Base-by-base conservation (phyloP, 2,113 vertebrate species). In the Phalacrocorax carbo region DNA sequence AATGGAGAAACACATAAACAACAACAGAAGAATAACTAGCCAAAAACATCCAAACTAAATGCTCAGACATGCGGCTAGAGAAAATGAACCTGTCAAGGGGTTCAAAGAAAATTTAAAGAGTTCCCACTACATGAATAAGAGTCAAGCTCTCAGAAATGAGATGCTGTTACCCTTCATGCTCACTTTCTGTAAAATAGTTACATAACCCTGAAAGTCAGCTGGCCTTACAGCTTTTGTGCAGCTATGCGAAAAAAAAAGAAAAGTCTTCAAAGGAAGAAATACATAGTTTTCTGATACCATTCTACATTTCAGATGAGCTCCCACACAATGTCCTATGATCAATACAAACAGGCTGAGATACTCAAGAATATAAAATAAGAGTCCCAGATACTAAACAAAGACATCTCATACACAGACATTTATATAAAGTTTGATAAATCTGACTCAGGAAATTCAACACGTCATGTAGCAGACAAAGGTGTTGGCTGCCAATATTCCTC, bases 11-110 rank as follows among this genome's bases (percentile, higher is more conserved):
- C 6, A n/a, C 4, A 61, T 23, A 29, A 81, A 65, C 15, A 58
- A 72, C 11, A 80, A 49, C 42, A 58, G 40, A 81, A 86, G 32
- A 84, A 20, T 36, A 88, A 32, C 18, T 38, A 15, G 23, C 27
- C 25, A 60, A 88, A 75, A 68, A 0, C 16, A 66, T 52, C 5
- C 32, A 73, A 77, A 46, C 10, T 22, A 73, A 78, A 91, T 62
- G 64, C 6, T 29, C 18, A 62, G 8, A 48, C 0, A 1, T 29
- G 9, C 25, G 10, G 30, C 34, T 46, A 57, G 20, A 70, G 15
- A 92, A 90, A 64, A 77, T 36, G 5, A 76, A 73, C 2, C 25
- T 46, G 11, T 22, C 25, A 64, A 77, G 4, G 20, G 8, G 15
- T 58, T 73, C 42, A 84, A 82, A 64, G 57, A 13, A 40, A 60